Percentiles rank a stretch among this genome's conserved stretches.
Evolutionary conservation across 2,888 invertebrate species (phyloP).

Genomic region (Plebejus melissa): DNA sequence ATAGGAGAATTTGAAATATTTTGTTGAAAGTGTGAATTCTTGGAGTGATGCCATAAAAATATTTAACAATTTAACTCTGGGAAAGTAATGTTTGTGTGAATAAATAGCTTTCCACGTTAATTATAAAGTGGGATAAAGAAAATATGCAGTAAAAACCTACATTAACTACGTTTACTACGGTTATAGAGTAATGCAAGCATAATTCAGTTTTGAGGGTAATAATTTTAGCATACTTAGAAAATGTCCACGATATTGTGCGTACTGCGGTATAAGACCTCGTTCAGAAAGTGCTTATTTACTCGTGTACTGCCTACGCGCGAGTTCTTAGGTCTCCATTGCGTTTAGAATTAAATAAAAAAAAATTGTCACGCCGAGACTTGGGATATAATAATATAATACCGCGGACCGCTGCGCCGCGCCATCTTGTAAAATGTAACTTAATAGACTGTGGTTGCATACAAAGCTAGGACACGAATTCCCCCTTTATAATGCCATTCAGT

Average conservation of each 20-base stretch:
- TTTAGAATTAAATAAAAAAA: too few relatives aligned
- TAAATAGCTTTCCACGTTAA: slow-evolving; percentile 1
- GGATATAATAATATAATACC: too few relatives aligned
- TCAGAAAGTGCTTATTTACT: not conserved
- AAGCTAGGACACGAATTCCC: too few relatives aligned
- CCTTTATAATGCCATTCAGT: too few relatives aligned
- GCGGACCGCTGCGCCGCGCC: too few relatives aligned
- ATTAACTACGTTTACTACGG: not conserved
- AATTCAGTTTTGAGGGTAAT: slow-evolving; percentile 10
- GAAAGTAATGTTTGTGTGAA: slow-evolving; percentile 1
- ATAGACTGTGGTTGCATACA: too few relatives aligned
- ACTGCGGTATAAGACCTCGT: not conserved
- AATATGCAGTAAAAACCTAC: slow-evolving; percentile 1
- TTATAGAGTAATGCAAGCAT: not conserved
- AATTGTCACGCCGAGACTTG: too few relatives aligned
- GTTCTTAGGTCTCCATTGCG: too few relatives aligned
- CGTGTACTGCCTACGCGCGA: not conserved
- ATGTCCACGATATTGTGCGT: not conserved
- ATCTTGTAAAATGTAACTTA: too few relatives aligned
- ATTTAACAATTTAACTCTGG: slow-evolving; percentile 3
- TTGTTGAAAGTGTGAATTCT: slow-evolving; percentile 1
- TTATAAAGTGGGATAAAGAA: slow-evolving; percentile 6
- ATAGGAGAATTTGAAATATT: not conserved
- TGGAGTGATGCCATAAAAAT: not conserved
- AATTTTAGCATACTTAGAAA: slow-evolving; percentile 10